Evolutionary conservation across 2,113 vertebrate genomes (phyloP).

Genomic region (Grantiella picta): DNA sequence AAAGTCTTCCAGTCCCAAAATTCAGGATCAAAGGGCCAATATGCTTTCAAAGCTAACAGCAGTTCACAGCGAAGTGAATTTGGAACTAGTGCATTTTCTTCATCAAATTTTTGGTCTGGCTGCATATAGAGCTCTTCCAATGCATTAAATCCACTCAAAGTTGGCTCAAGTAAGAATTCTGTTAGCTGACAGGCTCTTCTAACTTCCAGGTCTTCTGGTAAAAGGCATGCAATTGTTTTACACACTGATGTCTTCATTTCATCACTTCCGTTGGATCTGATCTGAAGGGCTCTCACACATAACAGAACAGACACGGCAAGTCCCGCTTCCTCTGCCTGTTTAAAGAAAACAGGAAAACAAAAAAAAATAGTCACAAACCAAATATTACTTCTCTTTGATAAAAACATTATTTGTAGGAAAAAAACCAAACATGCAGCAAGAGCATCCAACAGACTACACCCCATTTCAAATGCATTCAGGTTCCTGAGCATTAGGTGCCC

Average conservation of each 20-base stretch:
- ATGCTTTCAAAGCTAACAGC: conserved; percentile 90
- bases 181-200: conserved; percentile 93
- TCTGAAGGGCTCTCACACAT: conserved; percentile 93
- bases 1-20: conserved; percentile 99
- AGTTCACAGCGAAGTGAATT: conserved; percentile 96
- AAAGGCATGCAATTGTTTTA: conserved; percentile 90
- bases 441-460: neutral
- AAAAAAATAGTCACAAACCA: neutral
- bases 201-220: conserved; percentile 92
- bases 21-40: conserved; percentile 97
- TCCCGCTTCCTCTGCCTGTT: conserved; percentile 84
- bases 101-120: conserved; percentile 93
- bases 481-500: neutral
- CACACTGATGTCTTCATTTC: conserved; percentile 91
- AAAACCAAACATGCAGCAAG: neutral
- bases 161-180: conserved; percentile 89
- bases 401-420: neutral
- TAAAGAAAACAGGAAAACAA: neutral
- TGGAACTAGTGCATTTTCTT: conserved; percentile 88
- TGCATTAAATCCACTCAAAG: conserved; percentile 79
- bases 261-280: conserved; percentile 85
- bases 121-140: conserved; percentile 90
- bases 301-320: conserved; percentile 87
- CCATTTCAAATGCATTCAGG: neutral
- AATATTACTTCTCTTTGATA: neutral